Base-by-base conservation (phyloP, 2,888 invertebrate species). In the Deladenus siricidicola region DNA sequence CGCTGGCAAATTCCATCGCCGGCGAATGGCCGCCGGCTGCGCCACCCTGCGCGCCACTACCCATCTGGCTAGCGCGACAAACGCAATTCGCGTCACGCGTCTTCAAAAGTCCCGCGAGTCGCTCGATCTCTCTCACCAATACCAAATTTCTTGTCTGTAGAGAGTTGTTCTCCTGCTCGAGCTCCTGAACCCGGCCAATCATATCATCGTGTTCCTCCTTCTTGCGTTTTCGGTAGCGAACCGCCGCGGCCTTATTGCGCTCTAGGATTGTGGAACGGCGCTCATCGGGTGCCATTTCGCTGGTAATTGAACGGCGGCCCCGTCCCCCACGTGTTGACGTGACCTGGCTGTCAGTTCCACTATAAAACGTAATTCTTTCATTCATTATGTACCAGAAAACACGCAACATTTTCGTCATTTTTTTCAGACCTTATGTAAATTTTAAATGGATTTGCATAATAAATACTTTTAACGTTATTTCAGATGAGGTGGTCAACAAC, bases 191-290 rank as follows among this genome's bases (percentile, higher is more conserved):
- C 26, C 75, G 58, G 17, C 66, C 67, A 48, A 77, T 69, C 66
- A 69, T 68, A 10, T 67, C 75, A 56, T 77, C 77, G 63, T 78
- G 77, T 51, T 77, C 77, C 57, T 78, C 77, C 76, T 77, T 77
- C 71, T 77, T 77, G 55, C 77, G 56, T 63, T 77, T 78, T 3
- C 76, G 64, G 48, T 75, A 78, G 53, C 77, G 60, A 4, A 78
- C 77, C 3, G 77, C 77, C 4, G 77, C 77, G 4, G 77, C 77
- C 67, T 76, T 77, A 58, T 77, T 78, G 39, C 77, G 56, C 62
- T 77, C 77, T 6, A 74, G 63, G 52, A 74, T 74, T 8, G 74
- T 74, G 58, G 64, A 66, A 29, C 74, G 63, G 19, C 71, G 63
- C 61, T 77, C 77, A 52, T 77, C 77, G 3, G 75, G 73, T 10